Evolutionary conservation across 2,797 vertebrate species (phyloP).

Genomic region (Protosalanx chinensis): DNA sequence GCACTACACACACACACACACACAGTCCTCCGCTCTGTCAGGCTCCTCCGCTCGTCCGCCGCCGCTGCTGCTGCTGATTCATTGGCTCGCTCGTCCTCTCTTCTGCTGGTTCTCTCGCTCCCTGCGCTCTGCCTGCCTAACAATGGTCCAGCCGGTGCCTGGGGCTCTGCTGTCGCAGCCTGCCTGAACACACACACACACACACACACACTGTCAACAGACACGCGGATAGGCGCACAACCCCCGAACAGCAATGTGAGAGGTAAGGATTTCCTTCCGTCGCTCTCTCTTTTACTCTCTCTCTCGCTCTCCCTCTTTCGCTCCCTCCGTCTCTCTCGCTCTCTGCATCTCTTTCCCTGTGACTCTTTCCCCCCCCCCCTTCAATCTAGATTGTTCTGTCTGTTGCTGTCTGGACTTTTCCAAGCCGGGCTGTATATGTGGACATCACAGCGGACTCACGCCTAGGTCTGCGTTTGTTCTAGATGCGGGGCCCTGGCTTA

Average conservation of each 20-base stretch:
- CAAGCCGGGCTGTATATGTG: constrained; percentile 45
- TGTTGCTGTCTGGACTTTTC: constrained; percentile 63
- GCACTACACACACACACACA: constrained; percentile 42
- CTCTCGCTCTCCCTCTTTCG: constrained; percentile 14
- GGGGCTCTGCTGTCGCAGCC: constrained; percentile 78
- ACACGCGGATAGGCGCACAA: constrained; percentile 58
- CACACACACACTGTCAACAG: constrained; percentile 53
- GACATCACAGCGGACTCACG: constrained; percentile 51
- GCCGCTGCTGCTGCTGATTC: constrained; percentile 66
- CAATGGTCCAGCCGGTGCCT: constrained; percentile 81
- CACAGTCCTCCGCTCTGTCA: constrained; percentile 51
- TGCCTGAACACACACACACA: constrained; percentile 73
- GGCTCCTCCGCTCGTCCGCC: constrained; percentile 64
- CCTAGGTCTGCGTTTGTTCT: constrained; percentile 32
- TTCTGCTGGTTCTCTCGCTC: constrained; percentile 64
- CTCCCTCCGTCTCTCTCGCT: constrained; percentile 11
- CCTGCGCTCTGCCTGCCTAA: constrained; percentile 60
- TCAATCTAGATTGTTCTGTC: constrained; percentile 52
- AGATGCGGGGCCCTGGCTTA: constrained; percentile 48
- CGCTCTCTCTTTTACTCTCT: constrained; percentile 17
- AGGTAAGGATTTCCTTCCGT: constrained; percentile 71
- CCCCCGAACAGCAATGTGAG: constrained; percentile 74
- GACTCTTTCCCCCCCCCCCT: neutral
- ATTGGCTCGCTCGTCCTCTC: constrained; percentile 60
- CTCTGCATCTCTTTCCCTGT: constrained; percentile 11